phyloP scores from a whole-genome alignment of 2,888 invertebrate genomes.

The Synergus itoensis region DNA sequence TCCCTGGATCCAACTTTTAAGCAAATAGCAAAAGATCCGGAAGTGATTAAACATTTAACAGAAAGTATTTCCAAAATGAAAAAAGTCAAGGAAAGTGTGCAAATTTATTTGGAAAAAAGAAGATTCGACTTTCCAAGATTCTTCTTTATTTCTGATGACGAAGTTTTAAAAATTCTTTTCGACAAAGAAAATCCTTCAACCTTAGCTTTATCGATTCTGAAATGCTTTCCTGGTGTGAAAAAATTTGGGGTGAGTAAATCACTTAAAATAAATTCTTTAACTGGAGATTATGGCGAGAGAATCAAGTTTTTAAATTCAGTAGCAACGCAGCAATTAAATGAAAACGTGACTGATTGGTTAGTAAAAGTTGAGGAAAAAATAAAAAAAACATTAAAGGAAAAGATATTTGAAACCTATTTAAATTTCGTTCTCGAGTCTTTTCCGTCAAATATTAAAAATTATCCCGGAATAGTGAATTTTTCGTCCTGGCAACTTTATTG shows the following conservation, averaged over 20 bases:
- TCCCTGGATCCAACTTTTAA: constrained; percentile 62
- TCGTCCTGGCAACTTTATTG: constrained; percentile 83
- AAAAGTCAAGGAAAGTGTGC: constrained; percentile 82
- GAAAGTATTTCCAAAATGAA: constrained; percentile 80
- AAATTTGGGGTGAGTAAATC: constrained; percentile 79
- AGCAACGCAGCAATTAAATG: constrained; percentile 65
- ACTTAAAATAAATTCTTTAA: constrained; percentile 81
- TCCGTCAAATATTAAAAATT: constrained; percentile 66
- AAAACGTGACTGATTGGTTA: constrained; percentile 85
- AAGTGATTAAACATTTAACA: constrained; percentile 67
- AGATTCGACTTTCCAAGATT: constrained; percentile 85
- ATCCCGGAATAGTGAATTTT: constrained; percentile 84
- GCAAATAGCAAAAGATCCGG: constrained; percentile 64
- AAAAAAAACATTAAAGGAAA: constrained; percentile 61
- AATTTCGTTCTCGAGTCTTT: constrained; percentile 78
- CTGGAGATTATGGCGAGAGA: constrained; percentile 82
- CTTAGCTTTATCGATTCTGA: constrained; percentile 83
- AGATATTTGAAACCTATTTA: constrained; percentile 44
- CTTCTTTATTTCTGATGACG: constrained; percentile 88
- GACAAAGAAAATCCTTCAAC: constrained; percentile 83
- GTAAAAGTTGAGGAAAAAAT: constrained; percentile 82
- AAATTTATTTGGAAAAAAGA: constrained; percentile 84
- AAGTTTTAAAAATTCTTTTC: constrained; percentile 86
- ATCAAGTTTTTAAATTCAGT: constrained; percentile 76
- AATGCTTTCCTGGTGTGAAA: constrained; percentile 86